Evolutionary conservation across 1,140 invertebrate genomes (phyloP).

Genomic region (Potamilus streckersoni): DNA sequence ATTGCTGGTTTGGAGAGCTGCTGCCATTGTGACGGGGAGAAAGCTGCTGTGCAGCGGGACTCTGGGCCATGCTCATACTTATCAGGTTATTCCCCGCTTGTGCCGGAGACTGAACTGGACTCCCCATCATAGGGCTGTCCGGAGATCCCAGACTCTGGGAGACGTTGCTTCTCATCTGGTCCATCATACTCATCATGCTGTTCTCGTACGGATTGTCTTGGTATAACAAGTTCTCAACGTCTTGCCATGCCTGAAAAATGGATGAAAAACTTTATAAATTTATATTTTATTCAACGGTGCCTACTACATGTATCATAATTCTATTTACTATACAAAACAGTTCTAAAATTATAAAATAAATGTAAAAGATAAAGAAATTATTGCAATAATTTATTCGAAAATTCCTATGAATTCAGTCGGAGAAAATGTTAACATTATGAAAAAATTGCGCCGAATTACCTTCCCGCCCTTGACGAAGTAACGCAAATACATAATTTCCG

Average conservation of each 20-base stretch:
- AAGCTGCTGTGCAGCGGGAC: conserved; percentile 9
- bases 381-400: too few species aligned
- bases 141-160: conserved; percentile 7
- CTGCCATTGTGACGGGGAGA: conserved; percentile 13
- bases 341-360: too few species aligned
- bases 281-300: too few species aligned
- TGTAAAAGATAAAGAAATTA: too few species aligned
- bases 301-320: too few species aligned
- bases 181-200: conserved; percentile 51
- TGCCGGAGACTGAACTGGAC: conserved; percentile 21
- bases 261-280: conserved; percentile 10
- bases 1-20: conserved; percentile 7
- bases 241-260: conserved; percentile 59
- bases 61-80: conserved; percentile 7
- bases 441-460: too few species aligned
- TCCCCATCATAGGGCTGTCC: conserved; percentile 7
- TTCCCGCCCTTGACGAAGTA: too few species aligned
- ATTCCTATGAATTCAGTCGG: too few species aligned
- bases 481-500: too few species aligned
- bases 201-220: conserved; percentile 61
- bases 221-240: conserved; percentile 59
- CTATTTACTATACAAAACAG: too few species aligned
- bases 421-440: too few species aligned
- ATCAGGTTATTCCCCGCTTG: conserved; percentile 26
- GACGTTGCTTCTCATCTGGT: conserved; percentile 25